Conservation (phyloP, 2,797 vertebrate genomes). For the Sebastes cheni region DNA sequence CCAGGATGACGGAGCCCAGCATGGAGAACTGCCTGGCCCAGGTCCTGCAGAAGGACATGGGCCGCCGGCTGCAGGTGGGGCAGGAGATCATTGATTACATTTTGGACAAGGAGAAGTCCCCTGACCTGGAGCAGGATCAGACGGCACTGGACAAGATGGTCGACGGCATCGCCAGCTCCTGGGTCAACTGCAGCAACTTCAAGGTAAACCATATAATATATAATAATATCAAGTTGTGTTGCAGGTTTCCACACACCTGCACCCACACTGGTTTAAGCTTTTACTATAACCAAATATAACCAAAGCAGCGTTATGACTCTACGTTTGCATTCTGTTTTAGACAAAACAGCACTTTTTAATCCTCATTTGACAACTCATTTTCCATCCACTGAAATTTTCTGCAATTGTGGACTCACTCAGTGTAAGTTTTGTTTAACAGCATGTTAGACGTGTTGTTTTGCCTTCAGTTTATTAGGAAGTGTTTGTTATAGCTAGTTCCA, state of each 20-base stretch:
- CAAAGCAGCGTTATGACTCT: background rate
- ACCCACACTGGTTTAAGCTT: background rate
- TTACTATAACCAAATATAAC: background rate
- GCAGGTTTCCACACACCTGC: background rate
- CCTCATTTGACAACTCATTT: background rate
- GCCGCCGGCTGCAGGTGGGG: slow-evolving; percentile 93
- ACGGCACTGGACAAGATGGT: slow-evolving; percentile 96
- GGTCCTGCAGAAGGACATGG: slow-evolving; percentile 97
- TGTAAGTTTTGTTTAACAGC: background rate
- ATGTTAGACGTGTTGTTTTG: background rate
- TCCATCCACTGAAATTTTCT: background rate
- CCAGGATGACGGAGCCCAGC: slow-evolving; percentile 90
- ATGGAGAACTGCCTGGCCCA: slow-evolving; percentile 94
- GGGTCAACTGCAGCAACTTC: slow-evolving; percentile 99
- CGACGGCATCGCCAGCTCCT: slow-evolving; percentile 93
- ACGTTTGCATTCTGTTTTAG: background rate
- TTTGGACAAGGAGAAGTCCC: slow-evolving; percentile 92
- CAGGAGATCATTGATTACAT: slow-evolving; percentile 96
- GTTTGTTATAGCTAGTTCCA: no score
- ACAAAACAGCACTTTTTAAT: background rate
- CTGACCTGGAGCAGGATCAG: slow-evolving; percentile 96
- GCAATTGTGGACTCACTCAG: background rate
- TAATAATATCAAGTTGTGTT: background rate
- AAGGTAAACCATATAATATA: slow-evolving; percentile 85
- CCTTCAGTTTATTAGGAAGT: background rate